Conservation (phyloP, 1,140 invertebrate species). For the Dreissena polymorpha region DNA sequence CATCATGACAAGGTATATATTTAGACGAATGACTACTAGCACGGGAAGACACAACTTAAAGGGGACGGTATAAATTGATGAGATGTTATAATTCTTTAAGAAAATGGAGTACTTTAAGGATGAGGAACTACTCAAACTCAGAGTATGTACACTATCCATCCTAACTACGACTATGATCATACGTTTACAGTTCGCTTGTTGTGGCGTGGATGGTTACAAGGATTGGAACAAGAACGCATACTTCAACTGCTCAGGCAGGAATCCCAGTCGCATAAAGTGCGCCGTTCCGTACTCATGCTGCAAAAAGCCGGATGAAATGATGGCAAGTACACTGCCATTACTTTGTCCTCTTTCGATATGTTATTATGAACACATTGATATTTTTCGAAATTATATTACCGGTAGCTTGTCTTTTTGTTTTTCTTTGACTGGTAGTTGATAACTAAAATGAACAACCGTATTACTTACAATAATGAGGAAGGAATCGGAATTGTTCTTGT, state of each 20-base stretch:
- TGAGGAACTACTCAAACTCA: too few relatives aligned
- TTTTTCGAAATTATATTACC: neutral
- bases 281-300: constrained; percentile 97
- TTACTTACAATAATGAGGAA: too few relatives aligned
- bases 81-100: too few relatives aligned
- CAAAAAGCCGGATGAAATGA: constrained; percentile 75
- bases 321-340: neutral
- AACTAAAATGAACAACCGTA: neutral
- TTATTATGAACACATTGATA: neutral
- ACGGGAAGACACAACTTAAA: too few relatives aligned
- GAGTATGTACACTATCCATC: too few relatives aligned
- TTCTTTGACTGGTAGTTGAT: neutral
- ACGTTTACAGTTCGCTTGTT: constrained; percentile 89
- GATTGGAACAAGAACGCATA: constrained; percentile 98
- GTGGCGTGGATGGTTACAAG: constrained; percentile 93
- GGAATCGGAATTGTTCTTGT: too few relatives aligned
- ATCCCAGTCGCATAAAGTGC: constrained; percentile 87
- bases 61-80: too few relatives aligned
- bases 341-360: neutral
- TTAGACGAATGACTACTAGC: too few relatives aligned
- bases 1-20: too few relatives aligned
- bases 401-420: neutral
- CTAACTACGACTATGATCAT: too few relatives aligned
- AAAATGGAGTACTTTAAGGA: too few relatives aligned
- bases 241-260: constrained; percentile 85